These are phyloP conservation scores for Tiphia femorata DNA, from an alignment of 2,888 invertebrate genomes.

Conservation along the genomic window DNA sequence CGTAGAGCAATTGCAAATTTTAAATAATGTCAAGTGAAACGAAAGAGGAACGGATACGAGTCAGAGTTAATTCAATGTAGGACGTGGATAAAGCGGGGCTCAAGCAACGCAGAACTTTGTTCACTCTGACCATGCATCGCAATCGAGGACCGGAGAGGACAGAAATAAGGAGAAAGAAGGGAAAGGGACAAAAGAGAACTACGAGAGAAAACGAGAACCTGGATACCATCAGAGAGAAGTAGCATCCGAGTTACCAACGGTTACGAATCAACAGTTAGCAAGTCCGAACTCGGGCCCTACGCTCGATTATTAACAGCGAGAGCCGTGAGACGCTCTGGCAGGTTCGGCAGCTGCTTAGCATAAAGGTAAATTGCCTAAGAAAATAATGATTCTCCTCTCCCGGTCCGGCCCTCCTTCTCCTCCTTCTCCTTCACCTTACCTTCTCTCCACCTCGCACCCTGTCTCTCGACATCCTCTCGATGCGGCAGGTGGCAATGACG, in stretches of 20 bases:
- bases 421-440: no score
- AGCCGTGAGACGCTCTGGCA: constrained; percentile 7
- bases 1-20: no score
- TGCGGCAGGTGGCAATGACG: constrained; percentile 53
- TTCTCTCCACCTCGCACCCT: no score
- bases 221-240: no score
- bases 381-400: constrained; percentile 46
- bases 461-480: constrained; percentile 25
- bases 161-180: not conserved
- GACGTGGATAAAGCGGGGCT: no score
- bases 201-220: no score
- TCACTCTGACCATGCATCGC: no score
- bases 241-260: not conserved
- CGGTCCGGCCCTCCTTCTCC: constrained; percentile 11
- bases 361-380: constrained; percentile 54
- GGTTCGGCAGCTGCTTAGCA: constrained; percentile 55
- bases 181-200: not conserved
- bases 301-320: constrained; percentile 15
- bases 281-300: not conserved
- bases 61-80: no score
- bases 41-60: no score
- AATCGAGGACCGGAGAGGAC: not conserved
- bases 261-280: no score
- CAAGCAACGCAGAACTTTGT: no score
- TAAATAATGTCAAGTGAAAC: no score